Percentiles rank a stretch among this genome's conserved stretches.
phyloP scores from a whole-genome alignment of 1,140 invertebrate genomes.

The Cyphomyrmex costatus region DNA sequence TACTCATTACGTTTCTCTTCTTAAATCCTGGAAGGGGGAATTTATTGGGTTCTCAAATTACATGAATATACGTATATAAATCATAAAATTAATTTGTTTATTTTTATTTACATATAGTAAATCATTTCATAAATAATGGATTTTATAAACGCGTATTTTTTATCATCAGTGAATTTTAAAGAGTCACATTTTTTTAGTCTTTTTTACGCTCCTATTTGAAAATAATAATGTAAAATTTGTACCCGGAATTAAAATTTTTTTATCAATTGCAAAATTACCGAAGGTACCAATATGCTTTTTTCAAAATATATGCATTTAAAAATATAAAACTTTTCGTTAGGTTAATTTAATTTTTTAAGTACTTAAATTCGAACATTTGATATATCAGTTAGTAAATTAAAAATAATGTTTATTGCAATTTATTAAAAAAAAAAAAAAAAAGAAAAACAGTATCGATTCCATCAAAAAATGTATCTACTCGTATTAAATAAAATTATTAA shows the following conservation, averaged over 20 bases:
- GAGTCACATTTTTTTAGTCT: conserved; percentile 4
- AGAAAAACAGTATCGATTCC: not conserved
- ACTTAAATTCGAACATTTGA: not conserved
- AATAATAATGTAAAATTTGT: not conserved
- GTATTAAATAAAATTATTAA: not conserved
- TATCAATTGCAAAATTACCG: not conserved
- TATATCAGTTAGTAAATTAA: no score
- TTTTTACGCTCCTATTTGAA: not conserved
- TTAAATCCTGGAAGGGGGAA: not conserved
- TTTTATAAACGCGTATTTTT: conserved; percentile 23
- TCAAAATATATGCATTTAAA: not conserved
- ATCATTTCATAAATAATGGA: not conserved
- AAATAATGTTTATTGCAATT: not conserved
- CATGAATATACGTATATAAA: not conserved
- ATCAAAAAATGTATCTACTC: not conserved
- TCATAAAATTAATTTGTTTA: conserved; percentile 15
- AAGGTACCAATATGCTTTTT: not conserved
- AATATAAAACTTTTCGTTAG: not conserved
- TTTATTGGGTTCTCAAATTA: not conserved
- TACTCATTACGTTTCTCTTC: not conserved
- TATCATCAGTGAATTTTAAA: conserved; percentile 1
- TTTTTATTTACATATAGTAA: not conserved
- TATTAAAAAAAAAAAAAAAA: not conserved
- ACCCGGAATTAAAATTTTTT: not conserved
- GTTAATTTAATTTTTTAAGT: not conserved